Evolutionary conservation across 1,140 invertebrate genomes (phyloP), one percentile per base, ranked within the genome.

Genomic region (Meloidogyne exigua): DNA sequence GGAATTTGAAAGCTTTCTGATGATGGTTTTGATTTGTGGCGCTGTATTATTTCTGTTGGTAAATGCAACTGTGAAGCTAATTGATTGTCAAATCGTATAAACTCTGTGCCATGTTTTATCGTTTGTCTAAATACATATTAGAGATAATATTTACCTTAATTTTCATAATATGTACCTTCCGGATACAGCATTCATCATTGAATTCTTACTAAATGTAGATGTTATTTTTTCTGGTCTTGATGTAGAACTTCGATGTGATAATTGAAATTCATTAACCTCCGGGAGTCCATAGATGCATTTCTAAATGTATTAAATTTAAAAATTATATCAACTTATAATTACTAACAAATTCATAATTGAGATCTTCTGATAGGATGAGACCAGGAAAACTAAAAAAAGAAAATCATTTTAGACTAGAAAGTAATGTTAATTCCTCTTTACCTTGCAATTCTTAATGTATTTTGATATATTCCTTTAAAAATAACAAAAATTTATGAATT

Each of bases 321-420:
- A 15, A 10, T 73, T 26, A 13, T 13, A 42, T 11, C 2, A 23
- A n/a, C 4, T n/a, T 18, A 25, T 23, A 28, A 32, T 23, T 39
- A 13, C 72, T 2, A 23, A 73, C 72, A 72, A 83, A 83, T 36
- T 79, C 83, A 36, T 84, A 84, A 76, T 84, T 84, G n/a, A 80
- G 72, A 70, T 83, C 82, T n/a, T 82, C 83, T 44, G 65, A 68
- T 15, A 83, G 71, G 36, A 83, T 80, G 25, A 83, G 49, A 36
- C 76, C 80, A 11, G 82, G 82, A 71, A 84, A 79, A 23, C 83
- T 80, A 28, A 1, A n/a, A n/a, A n/a, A 21, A 57, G 13, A 44
- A 44, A 13, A 18, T 44, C 18, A 44, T 44, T 13, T 15, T 15
- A 32, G 28, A 39, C 4, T 39, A 39, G 3, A 39, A 7, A 39